These are phyloP conservation scores for Dendrocincla fuliginosa DNA, from an alignment of 2,797 vertebrate species.

Conservation along the genomic window DNA sequence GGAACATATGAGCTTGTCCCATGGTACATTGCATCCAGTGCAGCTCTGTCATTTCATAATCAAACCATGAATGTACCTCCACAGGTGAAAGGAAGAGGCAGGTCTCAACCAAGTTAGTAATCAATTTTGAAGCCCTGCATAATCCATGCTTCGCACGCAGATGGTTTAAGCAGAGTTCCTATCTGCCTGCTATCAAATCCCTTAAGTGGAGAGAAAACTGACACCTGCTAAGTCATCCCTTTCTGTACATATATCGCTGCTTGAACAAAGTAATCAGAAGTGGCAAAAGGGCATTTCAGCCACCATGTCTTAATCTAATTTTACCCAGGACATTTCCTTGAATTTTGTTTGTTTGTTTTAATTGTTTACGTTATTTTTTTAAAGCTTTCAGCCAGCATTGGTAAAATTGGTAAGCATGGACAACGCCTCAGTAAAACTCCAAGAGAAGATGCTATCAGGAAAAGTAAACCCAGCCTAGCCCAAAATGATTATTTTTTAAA, in stretches of 20 bases:
- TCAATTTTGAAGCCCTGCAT: neutral
- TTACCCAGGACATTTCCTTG: neutral
- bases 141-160: neutral
- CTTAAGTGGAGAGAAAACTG: neutral
- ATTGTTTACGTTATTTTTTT: neutral
- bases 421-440: neutral
- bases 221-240: neutral
- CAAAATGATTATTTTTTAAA: neutral
- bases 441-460: neutral
- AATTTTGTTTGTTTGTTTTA: neutral
- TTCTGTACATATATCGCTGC: neutral
- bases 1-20: neutral
- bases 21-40: neutral
- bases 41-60: neutral
- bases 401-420: neutral
- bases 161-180: neutral
- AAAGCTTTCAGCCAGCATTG: neutral
- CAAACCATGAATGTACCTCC: neutral
- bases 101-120: neutral
- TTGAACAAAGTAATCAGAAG: neutral
- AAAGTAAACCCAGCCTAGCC: neutral
- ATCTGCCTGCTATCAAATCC: neutral
- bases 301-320: neutral
- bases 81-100: neutral
- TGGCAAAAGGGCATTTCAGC: neutral